phyloP scores from a whole-genome alignment of 2,113 vertebrate species.

The Cygnus atratus region DNA sequence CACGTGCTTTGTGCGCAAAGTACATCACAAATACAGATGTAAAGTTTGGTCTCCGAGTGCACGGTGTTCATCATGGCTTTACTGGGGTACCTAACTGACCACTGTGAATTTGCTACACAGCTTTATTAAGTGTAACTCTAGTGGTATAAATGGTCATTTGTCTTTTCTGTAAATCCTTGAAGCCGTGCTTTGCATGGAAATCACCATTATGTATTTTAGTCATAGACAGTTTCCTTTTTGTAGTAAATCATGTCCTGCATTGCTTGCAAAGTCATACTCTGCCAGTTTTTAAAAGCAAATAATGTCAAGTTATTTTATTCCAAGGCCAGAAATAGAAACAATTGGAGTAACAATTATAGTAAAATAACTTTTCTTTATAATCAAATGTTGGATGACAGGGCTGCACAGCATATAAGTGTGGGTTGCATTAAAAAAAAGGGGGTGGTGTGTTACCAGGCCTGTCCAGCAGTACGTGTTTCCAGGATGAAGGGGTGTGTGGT shows the following conservation, averaged over 20 bases:
- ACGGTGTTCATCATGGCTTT: neutral
- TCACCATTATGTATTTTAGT: conserved; percentile 42
- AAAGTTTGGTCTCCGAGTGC: neutral
- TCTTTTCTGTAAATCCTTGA: conserved; percentile 40
- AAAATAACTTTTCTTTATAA: neutral
- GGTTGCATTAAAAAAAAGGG: neutral
- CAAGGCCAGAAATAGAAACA: neutral
- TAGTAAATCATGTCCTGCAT: conserved; percentile 20
- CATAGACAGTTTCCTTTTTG: conserved; percentile 47
- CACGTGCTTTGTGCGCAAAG: neutral
- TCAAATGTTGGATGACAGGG: neutral
- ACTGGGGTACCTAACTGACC: neutral
- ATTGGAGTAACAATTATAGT: neutral
- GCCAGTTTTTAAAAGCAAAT: neutral
- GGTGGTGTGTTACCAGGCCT: fast-evolving
- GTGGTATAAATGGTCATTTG: neutral
- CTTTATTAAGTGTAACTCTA: conserved; percentile 35
- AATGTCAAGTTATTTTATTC: neutral
- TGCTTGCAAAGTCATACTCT: neutral
- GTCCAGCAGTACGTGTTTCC: neutral
- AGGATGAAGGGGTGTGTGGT: fast-evolving
- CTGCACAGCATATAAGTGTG: neutral
- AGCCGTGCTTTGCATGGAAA: conserved; percentile 24
- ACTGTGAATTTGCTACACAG: neutral
- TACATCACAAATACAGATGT: neutral